These are phyloP conservation scores for Empidonax alnorum DNA, from an alignment of 2,113 vertebrate genomes.

Conservation along the genomic window DNA sequence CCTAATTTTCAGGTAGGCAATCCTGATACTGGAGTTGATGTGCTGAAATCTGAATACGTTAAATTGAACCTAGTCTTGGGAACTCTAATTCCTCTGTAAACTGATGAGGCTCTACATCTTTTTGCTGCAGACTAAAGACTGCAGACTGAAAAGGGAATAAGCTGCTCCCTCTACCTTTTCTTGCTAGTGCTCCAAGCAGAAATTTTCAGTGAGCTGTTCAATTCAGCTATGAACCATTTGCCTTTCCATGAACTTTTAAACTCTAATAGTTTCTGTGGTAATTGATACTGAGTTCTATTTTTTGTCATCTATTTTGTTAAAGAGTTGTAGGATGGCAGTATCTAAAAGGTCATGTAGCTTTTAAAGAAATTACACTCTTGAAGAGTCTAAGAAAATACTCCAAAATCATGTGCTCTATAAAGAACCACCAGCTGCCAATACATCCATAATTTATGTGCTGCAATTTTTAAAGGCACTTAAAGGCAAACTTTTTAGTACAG, in stretches of 20 bases:
- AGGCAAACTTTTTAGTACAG: neutral
- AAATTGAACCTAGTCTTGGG: neutral
- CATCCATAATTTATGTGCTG: neutral
- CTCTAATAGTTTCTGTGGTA: neutral
- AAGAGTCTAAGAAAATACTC: neutral
- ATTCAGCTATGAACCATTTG: neutral
- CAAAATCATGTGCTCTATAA: neutral
- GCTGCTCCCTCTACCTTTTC: neutral
- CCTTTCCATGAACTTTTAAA: neutral
- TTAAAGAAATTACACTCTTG: neutral
- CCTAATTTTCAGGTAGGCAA: neutral
- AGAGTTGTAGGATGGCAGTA: neutral
- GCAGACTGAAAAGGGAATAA: neutral
- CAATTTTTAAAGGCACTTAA: neutral
- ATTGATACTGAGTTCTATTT: neutral
- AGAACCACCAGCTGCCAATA: neutral
- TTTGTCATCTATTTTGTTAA: neutral
- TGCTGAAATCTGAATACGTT: neutral
- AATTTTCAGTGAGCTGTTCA: neutral
- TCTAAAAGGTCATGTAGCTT: neutral
- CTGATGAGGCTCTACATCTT: neutral
- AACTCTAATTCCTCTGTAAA: neutral
- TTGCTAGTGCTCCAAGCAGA: neutral
- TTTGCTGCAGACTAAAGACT: neutral
- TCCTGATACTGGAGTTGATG: neutral